Evolutionary conservation across 2,797 vertebrate genomes (phyloP).

Genomic region (Vultur gryphus): DNA sequence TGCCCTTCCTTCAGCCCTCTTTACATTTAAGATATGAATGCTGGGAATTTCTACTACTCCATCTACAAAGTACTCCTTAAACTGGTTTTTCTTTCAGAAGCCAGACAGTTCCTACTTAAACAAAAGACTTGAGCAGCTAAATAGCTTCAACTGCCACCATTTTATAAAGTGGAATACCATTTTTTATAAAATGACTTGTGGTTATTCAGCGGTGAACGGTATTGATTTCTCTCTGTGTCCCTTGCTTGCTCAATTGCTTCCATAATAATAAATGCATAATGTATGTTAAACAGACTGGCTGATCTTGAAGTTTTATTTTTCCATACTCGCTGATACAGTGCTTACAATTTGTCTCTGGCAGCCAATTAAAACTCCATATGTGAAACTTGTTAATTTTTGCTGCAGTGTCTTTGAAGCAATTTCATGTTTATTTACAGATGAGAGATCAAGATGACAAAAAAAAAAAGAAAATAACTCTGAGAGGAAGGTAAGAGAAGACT

Average conservation of each 20-base stretch:
- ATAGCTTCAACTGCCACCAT: background rate
- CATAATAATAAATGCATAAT: background rate
- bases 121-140: background rate
- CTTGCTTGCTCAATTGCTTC: slow-evolving; percentile 26
- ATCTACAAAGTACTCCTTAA: background rate
- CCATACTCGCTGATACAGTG: background rate
- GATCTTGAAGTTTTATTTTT: background rate
- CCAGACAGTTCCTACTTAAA: background rate
- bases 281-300: slow-evolving; percentile 29
- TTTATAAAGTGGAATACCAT: background rate
- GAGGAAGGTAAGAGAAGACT: background rate
- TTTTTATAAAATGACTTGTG: slow-evolving; percentile 43
- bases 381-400: background rate
- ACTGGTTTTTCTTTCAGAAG: background rate
- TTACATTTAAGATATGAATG: background rate
- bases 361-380: background rate
- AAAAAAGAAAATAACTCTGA: background rate
- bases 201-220: slow-evolving; percentile 39
- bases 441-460: background rate
- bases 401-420: background rate
- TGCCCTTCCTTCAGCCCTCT: background rate
- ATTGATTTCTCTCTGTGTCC: slow-evolving; percentile 56
- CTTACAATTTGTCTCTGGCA: background rate
- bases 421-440: background rate
- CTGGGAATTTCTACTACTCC: background rate